phyloP scores from a whole-genome alignment of 2,888 invertebrate genomes.

The Rhodophaea formosa region DNA sequence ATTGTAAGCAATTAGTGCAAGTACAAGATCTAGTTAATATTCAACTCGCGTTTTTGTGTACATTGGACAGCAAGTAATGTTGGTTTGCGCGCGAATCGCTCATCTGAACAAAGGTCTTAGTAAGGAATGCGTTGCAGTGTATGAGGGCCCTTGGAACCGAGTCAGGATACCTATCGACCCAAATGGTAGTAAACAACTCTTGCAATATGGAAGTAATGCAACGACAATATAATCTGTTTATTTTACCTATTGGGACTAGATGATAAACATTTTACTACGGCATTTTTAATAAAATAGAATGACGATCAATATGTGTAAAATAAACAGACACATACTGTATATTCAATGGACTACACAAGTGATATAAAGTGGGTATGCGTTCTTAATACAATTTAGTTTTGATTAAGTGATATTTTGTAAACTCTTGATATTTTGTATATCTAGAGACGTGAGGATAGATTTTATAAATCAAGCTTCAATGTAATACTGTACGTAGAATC shows the following conservation, averaged over 20 bases:
- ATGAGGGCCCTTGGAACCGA: background rate
- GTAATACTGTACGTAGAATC: background rate
- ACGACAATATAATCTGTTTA: conserved; percentile 7
- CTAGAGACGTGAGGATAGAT: background rate
- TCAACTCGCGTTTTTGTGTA: no score
- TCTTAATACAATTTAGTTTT: background rate
- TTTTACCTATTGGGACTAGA: background rate
- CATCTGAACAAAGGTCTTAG: background rate
- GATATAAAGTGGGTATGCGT: conserved; percentile 10
- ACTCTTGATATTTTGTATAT: conserved; percentile 9
- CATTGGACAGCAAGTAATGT: background rate
- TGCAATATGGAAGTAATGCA: background rate
- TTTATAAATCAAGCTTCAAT: conserved; percentile 3
- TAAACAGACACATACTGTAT: conserved; percentile 3
- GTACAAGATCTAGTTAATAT: no score
- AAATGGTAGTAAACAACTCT: background rate
- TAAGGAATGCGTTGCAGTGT: no score
- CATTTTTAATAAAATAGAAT: background rate
- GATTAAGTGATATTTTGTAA: conserved; percentile 4
- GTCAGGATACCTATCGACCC: background rate
- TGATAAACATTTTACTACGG: background rate
- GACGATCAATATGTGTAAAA: background rate
- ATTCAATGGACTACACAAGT: conserved; percentile 6
- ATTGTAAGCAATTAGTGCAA: no score
- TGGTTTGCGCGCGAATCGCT: background rate